Evolutionary conservation across 2,113 vertebrate genomes (phyloP).

Genomic region (Zapornia atra): DNA sequence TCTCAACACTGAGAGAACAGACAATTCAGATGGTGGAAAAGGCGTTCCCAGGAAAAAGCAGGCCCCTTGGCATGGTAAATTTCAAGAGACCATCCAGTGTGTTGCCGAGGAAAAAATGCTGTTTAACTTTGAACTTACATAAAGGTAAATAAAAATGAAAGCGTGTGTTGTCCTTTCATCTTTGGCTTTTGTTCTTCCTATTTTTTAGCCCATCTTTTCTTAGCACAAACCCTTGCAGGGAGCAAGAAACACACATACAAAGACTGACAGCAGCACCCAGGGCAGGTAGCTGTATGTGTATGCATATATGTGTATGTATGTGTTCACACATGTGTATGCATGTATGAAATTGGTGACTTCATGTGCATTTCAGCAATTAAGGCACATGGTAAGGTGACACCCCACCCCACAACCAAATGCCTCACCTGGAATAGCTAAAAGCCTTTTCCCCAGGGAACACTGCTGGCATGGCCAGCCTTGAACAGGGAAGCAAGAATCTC

Average conservation of each 20-base stretch:
- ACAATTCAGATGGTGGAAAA: background rate
- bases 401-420: background rate
- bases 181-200: background rate
- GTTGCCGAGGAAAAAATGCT: background rate
- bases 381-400: background rate
- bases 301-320: no score
- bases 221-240: background rate
- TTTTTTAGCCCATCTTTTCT: background rate
- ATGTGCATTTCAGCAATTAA: background rate
- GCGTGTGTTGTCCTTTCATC: background rate
- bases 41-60: background rate
- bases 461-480: background rate
- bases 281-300: no score
- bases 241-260: rapidly evolving
- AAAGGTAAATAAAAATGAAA: background rate
- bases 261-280: background rate
- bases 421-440: rapidly evolving
- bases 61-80: no score
- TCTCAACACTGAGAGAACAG: background rate
- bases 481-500: background rate
- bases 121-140: background rate
- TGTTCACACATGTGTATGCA: no score
- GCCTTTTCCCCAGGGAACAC: background rate
- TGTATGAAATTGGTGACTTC: background rate
- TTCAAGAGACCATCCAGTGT: background rate